Percentiles rank a stretch among this genome's conserved stretches.
Evolutionary conservation across 2,113 vertebrate species (phyloP).

Genomic region (Hydropotes inermis): DNA sequence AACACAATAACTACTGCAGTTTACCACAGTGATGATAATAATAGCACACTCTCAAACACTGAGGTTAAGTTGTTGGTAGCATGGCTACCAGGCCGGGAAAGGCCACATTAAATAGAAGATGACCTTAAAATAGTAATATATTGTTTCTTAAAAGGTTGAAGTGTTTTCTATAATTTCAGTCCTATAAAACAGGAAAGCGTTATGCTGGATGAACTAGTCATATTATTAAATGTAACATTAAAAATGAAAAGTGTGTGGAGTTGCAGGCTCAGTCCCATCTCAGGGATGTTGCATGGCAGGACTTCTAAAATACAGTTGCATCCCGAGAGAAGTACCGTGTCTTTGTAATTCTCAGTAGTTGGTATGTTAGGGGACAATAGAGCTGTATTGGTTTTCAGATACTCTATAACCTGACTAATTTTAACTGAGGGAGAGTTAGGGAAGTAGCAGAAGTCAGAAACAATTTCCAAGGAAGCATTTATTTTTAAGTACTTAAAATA

Average conservation of each 20-base stretch:
- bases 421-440: neutral
- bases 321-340: neutral
- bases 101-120: neutral
- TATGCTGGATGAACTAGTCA: neutral
- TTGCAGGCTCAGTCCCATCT: neutral
- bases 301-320: conserved; percentile 10
- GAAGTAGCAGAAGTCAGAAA: neutral
- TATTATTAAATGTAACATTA: neutral
- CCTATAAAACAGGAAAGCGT: neutral
- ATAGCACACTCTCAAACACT: neutral
- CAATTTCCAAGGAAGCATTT: neutral
- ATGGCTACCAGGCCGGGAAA: neutral
- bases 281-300: neutral
- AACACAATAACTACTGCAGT: neutral
- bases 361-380: neutral
- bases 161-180: neutral
- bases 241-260: neutral
- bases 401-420: neutral
- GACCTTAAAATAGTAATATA: neutral
- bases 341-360: neutral
- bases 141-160: conserved; percentile 31
- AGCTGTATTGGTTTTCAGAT: neutral
- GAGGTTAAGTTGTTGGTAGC: conserved; percentile 17
- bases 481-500: conserved; percentile 24
- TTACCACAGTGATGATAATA: neutral